Evolutionary conservation across 2,797 vertebrate genomes (phyloP), one percentile per base, ranked within the genome.

Genomic region (Todus mexicanus): DNA sequence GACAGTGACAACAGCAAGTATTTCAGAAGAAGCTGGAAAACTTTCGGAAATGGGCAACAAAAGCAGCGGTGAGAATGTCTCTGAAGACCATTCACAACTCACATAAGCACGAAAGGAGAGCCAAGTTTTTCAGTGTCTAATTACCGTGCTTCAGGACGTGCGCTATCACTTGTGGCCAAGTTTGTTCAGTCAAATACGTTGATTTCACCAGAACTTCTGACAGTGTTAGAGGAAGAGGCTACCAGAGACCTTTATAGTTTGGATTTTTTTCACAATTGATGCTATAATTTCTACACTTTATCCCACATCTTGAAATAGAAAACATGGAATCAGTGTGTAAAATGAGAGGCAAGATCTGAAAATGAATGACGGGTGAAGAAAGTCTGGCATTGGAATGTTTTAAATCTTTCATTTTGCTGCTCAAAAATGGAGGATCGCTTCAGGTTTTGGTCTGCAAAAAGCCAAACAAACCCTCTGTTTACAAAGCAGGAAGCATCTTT

Each of bases 401-500:
- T 86, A 82, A 91, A 42, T 96, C 94, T 95, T 97, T 96, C 85
- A 57, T 96, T 97, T 96, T 96, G 96, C 96, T 96, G 89, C 95
- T 96, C 94, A 94, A 3, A 94, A 96, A 96, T 85, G 90, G 94
- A 97, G 95, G 93, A 92, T 97, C 15, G 15, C 87, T 91, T 94
- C 83, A 94, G 96, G 96, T 95, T 94, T 95, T 95, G 96, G 89
- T 94, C 91, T 84, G 66, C 89, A 92, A 94, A 94, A 97, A 95
- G 92, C 88, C 94, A 95, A 87, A 93, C 94, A 96, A 95, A 92
- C 94, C 93, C 96, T 97, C 94, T 96, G 85, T 94, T 97, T 95
- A 96, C 88, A 88, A 91, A 95, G 96, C 97, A 96, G 95, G 95
- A 96, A 84, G 93, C 92, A 95, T 95, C 95, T 95, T 96, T 93